Evolutionary conservation across 1,140 invertebrate genomes (phyloP).

Genomic region (Drosophila insularis): DNA sequence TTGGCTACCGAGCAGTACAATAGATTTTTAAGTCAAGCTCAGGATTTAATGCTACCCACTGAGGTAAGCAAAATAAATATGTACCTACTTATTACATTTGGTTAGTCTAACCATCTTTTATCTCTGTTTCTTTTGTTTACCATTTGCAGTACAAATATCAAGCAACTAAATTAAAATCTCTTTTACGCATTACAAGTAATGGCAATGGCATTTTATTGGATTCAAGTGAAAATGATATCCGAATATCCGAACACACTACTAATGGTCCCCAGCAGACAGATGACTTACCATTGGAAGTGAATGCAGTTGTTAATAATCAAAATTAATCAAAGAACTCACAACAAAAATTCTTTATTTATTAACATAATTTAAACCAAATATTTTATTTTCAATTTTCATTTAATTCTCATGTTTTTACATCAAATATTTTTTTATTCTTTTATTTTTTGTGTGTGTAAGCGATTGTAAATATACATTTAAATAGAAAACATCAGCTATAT

Average conservation of each 20-base stretch:
- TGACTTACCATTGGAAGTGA: conserved; percentile 70
- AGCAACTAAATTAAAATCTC: conserved; percentile 74
- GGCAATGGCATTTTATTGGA: conserved; percentile 50
- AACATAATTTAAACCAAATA: neutral
- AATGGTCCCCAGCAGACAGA: conserved; percentile 24
- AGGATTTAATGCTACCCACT: conserved; percentile 75
- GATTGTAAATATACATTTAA: conserved; percentile 37
- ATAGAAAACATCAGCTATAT: conserved; percentile 30
- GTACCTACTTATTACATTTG: no score
- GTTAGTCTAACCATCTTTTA: no score
- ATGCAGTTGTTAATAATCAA: conserved; percentile 63
- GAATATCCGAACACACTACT: neutral
- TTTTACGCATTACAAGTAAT: conserved; percentile 67
- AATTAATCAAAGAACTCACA: conserved; percentile 46
- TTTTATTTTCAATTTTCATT: neutral
- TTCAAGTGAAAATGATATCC: neutral
- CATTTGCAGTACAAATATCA: conserved; percentile 71
- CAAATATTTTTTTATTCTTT: neutral
- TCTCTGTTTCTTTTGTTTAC: conserved; percentile 10
- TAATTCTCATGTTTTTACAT: neutral
- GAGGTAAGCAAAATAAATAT: conserved; percentile 63
- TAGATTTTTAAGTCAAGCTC: conserved; percentile 64
- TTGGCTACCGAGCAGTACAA: conserved; percentile 71
- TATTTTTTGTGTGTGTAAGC: neutral
- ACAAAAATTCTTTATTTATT: conserved; percentile 60